Evolutionary conservation across 2,797 vertebrate genomes (phyloP).

Genomic region (Brachymystax lenok): DNA sequence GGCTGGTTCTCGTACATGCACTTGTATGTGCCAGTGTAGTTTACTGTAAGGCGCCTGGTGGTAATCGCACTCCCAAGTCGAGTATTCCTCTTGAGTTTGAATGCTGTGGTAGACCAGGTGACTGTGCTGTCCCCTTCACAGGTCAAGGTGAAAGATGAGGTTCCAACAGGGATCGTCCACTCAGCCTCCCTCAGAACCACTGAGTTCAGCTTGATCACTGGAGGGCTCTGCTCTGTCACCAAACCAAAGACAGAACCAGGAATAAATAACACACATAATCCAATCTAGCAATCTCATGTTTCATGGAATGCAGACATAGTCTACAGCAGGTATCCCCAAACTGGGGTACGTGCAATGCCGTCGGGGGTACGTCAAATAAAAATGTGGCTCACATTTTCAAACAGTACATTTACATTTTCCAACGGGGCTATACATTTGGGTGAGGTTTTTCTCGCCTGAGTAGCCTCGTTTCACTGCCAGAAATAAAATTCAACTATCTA

Average conservation of each 20-base stretch:
- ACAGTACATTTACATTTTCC: too few species aligned
- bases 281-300: background rate
- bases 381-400: too few species aligned
- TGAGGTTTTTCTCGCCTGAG: too few species aligned
- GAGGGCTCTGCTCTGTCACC: slow-evolving; percentile 67
- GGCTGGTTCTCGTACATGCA: slow-evolving; percentile 71
- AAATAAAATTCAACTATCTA: too few species aligned
- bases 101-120: slow-evolving; percentile 30
- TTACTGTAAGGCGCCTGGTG: background rate
- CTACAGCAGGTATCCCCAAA: background rate
- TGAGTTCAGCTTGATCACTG: slow-evolving; percentile 68
- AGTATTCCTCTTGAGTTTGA: slow-evolving; percentile 25
- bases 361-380: too few species aligned
- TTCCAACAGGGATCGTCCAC: slow-evolving; percentile 58
- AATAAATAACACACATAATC: background rate
- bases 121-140: slow-evolving; percentile 63
- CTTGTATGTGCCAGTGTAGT: slow-evolving; percentile 77
- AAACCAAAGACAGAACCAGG: background rate
- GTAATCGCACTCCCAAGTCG: slow-evolving; percentile 23
- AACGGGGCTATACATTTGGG: too few species aligned
- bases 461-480: too few species aligned
- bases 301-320: background rate
- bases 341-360: too few species aligned
- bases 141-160: slow-evolving; percentile 59
- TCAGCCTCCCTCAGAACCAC: slow-evolving; percentile 45